A percentile compares a stretch with the other conserved stretches of the same genome.
Evolutionary conservation across 2,888 invertebrate species (phyloP).

Genomic region (Alitta virens): DNA sequence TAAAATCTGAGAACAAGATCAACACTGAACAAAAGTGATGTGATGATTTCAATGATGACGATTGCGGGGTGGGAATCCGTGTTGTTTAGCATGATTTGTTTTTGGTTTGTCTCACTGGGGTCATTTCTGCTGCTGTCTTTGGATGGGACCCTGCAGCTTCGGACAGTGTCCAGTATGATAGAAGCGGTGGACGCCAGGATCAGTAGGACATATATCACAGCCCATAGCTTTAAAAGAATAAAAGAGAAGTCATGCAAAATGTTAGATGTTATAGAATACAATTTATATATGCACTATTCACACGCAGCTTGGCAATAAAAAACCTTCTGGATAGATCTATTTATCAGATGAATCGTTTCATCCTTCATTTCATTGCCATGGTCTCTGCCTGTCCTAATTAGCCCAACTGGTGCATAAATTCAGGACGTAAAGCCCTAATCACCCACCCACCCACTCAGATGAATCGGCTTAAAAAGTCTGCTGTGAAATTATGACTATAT

Average conservation of each 20-base stretch:
- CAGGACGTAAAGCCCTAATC: no score
- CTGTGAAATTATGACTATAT: no score
- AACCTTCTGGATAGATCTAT: no score
- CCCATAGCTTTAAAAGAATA: background rate
- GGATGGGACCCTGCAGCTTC: background rate
- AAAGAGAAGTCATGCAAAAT: background rate
- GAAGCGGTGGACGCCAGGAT: background rate
- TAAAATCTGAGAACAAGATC: background rate
- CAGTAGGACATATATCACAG: background rate
- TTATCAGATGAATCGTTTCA: no score
- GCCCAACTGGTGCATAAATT: no score
- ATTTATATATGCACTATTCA: background rate
- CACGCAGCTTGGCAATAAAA: background rate
- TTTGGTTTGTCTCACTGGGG: background rate
- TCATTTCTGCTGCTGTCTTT: background rate
- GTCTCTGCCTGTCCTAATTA: no score
- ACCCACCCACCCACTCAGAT: no score
- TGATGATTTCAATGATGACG: background rate
- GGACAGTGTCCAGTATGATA: background rate
- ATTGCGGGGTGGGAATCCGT: background rate
- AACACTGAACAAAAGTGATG: background rate
- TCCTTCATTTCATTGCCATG: no score
- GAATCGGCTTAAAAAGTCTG: no score
- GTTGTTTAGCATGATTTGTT: background rate
- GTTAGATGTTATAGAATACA: background rate